phyloP scores from a whole-genome alignment of 2,113 vertebrate species.

The Corythornis vintsioides region DNA sequence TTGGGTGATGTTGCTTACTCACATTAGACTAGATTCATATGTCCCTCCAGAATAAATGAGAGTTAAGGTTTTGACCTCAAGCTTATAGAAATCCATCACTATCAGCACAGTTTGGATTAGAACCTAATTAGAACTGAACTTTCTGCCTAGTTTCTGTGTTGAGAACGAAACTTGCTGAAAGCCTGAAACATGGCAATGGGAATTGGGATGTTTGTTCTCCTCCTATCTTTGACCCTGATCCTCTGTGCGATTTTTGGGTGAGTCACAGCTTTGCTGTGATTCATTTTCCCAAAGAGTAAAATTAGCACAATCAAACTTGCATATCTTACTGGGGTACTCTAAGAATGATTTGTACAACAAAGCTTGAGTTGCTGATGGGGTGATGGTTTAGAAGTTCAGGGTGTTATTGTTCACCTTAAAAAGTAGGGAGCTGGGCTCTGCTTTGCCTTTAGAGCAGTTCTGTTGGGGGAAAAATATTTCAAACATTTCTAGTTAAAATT shows the following conservation, averaged over 20 bases:
- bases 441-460: not conserved
- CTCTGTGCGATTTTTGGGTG: not conserved
- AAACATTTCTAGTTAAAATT: not conserved
- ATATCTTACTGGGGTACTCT: not conserved
- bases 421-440: not conserved
- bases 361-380: not conserved
- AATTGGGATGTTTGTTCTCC: not conserved
- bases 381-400: not conserved
- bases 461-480: not conserved
- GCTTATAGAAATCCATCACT: not conserved
- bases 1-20: not conserved
- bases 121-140: not conserved
- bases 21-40: not conserved
- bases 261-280: slow-evolving; percentile 5
- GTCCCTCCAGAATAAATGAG: not conserved
- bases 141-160: not conserved
- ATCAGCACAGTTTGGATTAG: not conserved
- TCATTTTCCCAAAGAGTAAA: not conserved
- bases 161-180: not conserved
- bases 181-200: not conserved
- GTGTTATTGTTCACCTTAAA: not conserved
- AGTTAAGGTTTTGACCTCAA: not conserved
- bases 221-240: not conserved
- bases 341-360: not conserved
- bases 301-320: not conserved